Evolutionary conservation across 2,797 vertebrate genomes (phyloP).

Genomic region (Scolopax bukidnonensis): DNA sequence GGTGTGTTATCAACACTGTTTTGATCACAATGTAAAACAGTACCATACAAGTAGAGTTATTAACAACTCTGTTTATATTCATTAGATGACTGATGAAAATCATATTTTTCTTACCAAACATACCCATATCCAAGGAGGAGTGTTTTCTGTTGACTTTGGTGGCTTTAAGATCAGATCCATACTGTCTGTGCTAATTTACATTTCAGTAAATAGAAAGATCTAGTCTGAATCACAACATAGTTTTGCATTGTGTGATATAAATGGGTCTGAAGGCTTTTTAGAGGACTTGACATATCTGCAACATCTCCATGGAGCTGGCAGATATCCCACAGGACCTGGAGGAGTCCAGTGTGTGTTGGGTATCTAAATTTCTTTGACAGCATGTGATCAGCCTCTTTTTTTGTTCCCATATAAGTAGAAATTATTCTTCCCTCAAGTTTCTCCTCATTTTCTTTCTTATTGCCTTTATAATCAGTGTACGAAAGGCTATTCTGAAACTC

Average conservation of each 20-base stretch:
- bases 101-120: neutral
- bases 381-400: neutral
- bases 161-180: neutral
- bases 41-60: neutral
- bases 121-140: neutral
- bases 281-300: neutral
- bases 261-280: neutral
- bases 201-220: neutral
- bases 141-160: neutral
- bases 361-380: neutral
- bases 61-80: neutral
- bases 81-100: neutral
- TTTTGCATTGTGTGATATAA: neutral
- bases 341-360: neutral
- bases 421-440: neutral
- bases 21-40: neutral
- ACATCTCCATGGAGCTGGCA: neutral
- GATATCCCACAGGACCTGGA: neutral
- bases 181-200: neutral
- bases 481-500: neutral
- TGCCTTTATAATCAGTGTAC: neutral
- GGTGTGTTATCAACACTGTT: neutral
- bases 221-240: neutral
- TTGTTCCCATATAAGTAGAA: neutral
- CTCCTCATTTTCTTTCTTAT: neutral